Base-by-base conservation (phyloP, 1,140 invertebrate species). In the Papilio helenus region DNA sequence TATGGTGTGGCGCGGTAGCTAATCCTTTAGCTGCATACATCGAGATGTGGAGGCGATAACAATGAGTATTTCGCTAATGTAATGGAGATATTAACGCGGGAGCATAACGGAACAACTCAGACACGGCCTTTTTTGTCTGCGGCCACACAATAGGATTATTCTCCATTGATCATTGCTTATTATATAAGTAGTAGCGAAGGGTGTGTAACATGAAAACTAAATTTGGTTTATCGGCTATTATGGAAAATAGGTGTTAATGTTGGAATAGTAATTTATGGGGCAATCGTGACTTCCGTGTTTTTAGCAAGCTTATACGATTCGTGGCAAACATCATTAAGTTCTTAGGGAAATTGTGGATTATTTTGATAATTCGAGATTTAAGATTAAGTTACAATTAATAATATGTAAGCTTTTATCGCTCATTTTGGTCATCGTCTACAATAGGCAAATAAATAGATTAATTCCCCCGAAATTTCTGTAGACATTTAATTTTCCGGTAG, bases 221-320 rank as follows among this genome's bases (percentile, higher is more conserved):
- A 94, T 94, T 94, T 94, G 93, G 93, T 94, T 94, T 94, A 94
- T 93, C 93, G 93, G 90, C 91, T 93, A 93, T 93, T 94, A 94
- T 94, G 93, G 91, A 93, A 92, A 94, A 90, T 94, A 93, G 93
- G 93, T 94, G 93, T 91, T 93, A 93, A 94, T 94, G 91, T 92
- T 88, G 88, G 85, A 89, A 88, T 84, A 87, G 88, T 91, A 88
- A 94, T 94, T 93, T 94, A 94, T 93, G 82, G 86, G 82, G 61
- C 80, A 87, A 90, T 92, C 92, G 92, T 94, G 93, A 94, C 93
- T 93, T 89, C 85, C 85, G 68, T 80, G 85, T 90, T 92, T 92
- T 88, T 79, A 85, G 83, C 87, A 71, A 86, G 80, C 79, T 90
- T 91, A 88, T 86, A 91, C 79, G 87, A 85, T 87, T 83, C 86